A percentile compares a stretch with the other conserved stretches of the same genome.
phyloP scores from a whole-genome alignment of 2,797 vertebrate species.

The Peromyscus attwateri region DNA sequence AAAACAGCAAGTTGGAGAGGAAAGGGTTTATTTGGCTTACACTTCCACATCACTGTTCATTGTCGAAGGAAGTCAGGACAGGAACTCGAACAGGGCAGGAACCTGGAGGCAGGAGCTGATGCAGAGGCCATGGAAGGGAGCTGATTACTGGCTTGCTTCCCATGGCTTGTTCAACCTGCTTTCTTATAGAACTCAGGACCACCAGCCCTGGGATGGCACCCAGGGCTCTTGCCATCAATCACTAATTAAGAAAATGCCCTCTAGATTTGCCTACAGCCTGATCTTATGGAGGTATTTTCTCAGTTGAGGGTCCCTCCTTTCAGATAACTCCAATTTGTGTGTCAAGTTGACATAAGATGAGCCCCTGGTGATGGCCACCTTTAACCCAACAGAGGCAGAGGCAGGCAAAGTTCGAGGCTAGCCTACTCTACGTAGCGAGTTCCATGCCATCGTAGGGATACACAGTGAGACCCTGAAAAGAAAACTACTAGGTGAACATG shows the following conservation, averaged over 20 bases:
- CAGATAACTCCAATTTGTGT: background rate
- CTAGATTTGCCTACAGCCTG: background rate
- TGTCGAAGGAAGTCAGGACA: background rate
- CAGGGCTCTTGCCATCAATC: background rate
- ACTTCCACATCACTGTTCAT: background rate
- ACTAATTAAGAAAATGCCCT: background rate
- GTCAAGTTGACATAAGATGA: background rate
- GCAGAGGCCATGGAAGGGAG: background rate
- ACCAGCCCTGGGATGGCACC: background rate
- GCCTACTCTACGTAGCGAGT: too few relatives aligned
- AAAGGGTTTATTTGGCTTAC: background rate
- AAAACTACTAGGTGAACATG: background rate
- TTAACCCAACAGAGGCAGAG: background rate
- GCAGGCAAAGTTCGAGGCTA: background rate
- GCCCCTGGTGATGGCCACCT: background rate
- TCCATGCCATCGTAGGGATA: background rate
- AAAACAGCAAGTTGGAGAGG: background rate
- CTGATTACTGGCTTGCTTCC: background rate
- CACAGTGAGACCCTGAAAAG: background rate
- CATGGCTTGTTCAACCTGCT: background rate
- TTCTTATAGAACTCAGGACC: background rate
- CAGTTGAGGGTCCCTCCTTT: background rate
- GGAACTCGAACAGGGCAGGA: background rate
- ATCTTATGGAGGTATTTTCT: background rate
- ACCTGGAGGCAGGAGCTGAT: background rate